These are phyloP conservation scores for Odontothrips loti DNA, from an alignment of 2,888 invertebrate genomes.

Conservation along the genomic window DNA sequence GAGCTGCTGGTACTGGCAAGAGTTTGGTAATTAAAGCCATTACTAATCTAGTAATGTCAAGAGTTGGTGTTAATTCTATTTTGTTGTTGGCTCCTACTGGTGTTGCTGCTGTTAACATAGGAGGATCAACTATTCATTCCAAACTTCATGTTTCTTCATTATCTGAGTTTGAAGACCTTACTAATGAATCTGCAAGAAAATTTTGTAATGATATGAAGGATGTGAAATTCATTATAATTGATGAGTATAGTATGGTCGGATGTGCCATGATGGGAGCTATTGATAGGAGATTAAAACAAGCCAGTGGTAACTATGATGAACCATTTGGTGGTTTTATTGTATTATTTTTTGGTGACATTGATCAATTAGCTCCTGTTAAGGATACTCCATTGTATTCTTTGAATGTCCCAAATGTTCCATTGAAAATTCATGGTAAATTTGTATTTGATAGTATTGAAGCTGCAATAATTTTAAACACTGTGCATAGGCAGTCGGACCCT, in stretches of 20 bases:
- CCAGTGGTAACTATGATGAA: not conserved
- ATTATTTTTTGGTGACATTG: not conserved
- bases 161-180: not conserved
- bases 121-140: not conserved
- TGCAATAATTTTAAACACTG: not conserved
- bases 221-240: not conserved
- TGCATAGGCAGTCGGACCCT: not conserved
- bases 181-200: not conserved
- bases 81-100: not conserved
- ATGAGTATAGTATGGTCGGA: not conserved
- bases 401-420: fast-evolving
- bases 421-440: not conserved
- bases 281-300: not conserved
- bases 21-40: not conserved
- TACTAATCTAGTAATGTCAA: fast-evolving
- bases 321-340: not conserved
- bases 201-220: not conserved
- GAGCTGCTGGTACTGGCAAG: not conserved
- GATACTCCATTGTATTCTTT: not conserved
- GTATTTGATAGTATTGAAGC: not conserved
- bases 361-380: not conserved
- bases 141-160: not conserved
- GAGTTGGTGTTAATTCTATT: not conserved
- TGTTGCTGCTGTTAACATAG: not conserved
- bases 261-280: not conserved